A percentile compares a stretch with the other conserved stretches of the same genome.
Conservation (phyloP, 2,113 vertebrate species). For the Spheniscus mendiculus region DNA sequence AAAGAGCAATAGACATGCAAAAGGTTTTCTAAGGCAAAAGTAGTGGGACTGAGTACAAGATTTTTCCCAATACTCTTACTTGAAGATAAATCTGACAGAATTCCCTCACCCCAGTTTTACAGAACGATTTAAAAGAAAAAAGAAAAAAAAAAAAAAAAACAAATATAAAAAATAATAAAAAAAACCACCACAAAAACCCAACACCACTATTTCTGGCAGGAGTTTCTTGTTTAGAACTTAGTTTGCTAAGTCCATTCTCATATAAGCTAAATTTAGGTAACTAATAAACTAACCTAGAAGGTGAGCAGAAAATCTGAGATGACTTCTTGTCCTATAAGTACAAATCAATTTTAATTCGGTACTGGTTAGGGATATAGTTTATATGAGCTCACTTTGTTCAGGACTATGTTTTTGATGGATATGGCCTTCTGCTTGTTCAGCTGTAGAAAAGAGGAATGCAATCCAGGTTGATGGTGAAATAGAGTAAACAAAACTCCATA, state of each 20-base stretch:
- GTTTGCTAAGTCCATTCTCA: neutral
- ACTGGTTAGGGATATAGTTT: neutral
- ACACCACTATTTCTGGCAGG: neutral
- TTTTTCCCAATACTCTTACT: neutral
- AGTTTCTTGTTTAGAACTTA: neutral
- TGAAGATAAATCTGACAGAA: neutral
- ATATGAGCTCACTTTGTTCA: neutral
- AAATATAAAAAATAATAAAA: too few relatives aligned
- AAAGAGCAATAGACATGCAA: neutral
- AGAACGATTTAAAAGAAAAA: neutral
- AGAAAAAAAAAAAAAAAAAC: too few relatives aligned
- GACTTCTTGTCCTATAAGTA: neutral
- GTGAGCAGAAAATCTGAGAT: neutral
- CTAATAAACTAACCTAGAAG: neutral
- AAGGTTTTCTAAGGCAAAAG: neutral
- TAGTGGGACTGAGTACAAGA: neutral
- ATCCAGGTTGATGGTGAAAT: neutral
- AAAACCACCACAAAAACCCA: neutral
- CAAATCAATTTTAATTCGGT: neutral
- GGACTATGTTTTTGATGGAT: slow-evolving; percentile 24
- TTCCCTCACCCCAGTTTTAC: neutral
- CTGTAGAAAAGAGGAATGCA: slow-evolving; percentile 11
- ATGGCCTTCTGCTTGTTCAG: slow-evolving; percentile 56
- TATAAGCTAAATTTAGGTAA: neutral
- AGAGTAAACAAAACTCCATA: neutral